Percentiles rank a stretch among this genome's conserved stretches.
Evolutionary conservation across 2,797 vertebrate species (phyloP).

Genomic region (Denticeps clupeoides): DNA sequence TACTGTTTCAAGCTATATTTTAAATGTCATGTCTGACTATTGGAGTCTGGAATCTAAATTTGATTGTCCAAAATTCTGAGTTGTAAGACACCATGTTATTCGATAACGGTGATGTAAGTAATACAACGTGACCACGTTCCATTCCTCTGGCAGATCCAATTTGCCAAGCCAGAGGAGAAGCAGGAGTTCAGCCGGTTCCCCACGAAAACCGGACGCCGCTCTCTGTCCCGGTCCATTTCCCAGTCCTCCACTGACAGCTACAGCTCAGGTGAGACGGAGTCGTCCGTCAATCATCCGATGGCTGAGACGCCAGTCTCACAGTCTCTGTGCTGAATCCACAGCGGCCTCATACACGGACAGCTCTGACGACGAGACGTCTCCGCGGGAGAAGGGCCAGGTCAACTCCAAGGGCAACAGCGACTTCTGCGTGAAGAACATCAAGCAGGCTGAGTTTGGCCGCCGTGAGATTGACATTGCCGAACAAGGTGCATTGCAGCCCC

Average conservation of each 20-base stretch:
- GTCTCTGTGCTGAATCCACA: slow-evolving; percentile 30
- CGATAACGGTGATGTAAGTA: no score
- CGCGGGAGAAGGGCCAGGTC: slow-evolving; percentile 88
- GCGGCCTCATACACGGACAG: slow-evolving; percentile 97
- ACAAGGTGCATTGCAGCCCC: slow-evolving; percentile 78
- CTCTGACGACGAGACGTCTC: slow-evolving; percentile 92
- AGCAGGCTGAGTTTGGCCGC: slow-evolving; percentile 93
- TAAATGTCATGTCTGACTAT: no score
- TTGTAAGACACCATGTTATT: no score
- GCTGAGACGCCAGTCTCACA: no score
- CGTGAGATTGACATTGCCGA: slow-evolving; percentile 96
- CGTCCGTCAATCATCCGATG: background rate
- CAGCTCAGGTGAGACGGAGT: slow-evolving; percentile 86
- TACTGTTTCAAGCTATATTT: no score
- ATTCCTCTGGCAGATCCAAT: slow-evolving; percentile 78
- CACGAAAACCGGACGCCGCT: slow-evolving; percentile 89
- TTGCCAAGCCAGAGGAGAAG: slow-evolving; percentile 88
- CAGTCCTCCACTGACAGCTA: slow-evolving; percentile 99
- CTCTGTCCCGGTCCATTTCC: slow-evolving; percentile 92
- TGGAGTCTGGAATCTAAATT: no score
- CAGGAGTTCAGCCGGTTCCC: slow-evolving; percentile 96
- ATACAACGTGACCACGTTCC: no score
- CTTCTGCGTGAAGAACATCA: slow-evolving; percentile 98
- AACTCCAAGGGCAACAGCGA: slow-evolving; percentile 90
- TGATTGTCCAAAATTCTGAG: no score